Evolutionary conservation across 2,113 vertebrate genomes (phyloP).

Genomic region (Puma concolor): DNA sequence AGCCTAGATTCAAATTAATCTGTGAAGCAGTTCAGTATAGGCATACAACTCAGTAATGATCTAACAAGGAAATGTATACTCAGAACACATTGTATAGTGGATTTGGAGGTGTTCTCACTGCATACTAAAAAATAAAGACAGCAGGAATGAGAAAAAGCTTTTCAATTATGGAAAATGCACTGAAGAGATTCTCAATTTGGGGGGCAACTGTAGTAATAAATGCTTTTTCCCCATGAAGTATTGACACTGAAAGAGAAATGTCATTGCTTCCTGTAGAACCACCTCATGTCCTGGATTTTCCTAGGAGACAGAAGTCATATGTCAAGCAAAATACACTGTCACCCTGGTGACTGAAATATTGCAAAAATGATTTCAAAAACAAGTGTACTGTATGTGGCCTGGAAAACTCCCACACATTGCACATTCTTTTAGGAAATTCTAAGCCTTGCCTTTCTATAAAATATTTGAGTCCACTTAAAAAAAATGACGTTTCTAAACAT

Average conservation of each 20-base stretch:
- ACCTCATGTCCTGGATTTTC: conserved; percentile 45
- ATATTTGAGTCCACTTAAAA: conserved; percentile 17
- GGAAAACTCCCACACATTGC: background rate
- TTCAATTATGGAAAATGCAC: conserved; percentile 25
- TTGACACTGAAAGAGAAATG: conserved; percentile 66
- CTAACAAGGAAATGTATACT: conserved; percentile 3
- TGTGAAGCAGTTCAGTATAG: conserved; percentile 15
- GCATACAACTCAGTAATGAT: background rate
- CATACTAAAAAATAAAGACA: conserved; percentile 31
- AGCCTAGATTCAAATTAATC: conserved; percentile 61
- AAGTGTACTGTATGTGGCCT: background rate
- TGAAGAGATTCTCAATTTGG: conserved; percentile 23
- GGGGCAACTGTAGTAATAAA: conserved; percentile 33
- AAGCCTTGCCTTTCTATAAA: background rate
- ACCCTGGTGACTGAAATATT: conserved; percentile 55
- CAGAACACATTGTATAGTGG: background rate
- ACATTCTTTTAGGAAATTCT: conserved; percentile 50
- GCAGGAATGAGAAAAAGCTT: background rate
- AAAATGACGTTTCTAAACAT: conserved; percentile 11
- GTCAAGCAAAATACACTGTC: conserved; percentile 68
- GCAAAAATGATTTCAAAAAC: conserved; percentile 56
- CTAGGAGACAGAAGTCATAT: conserved; percentile 46
- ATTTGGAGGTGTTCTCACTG: background rate
- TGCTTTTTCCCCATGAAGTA: conserved; percentile 11
- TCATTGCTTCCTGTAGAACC: conserved; percentile 34